Conservation (phyloP, 2,888 invertebrate species). For the Netelia virgata region DNA sequence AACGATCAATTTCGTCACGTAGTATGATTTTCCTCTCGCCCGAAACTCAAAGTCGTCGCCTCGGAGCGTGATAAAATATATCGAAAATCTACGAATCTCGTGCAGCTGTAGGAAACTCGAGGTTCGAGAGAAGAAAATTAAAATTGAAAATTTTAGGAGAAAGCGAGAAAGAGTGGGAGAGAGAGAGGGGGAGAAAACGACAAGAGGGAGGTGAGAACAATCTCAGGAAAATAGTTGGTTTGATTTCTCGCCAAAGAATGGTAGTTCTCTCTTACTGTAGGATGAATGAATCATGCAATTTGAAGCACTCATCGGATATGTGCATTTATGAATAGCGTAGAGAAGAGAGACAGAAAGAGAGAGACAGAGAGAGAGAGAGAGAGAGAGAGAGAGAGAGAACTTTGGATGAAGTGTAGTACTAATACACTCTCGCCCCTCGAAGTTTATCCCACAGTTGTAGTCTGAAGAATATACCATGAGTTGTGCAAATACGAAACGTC, state of each 20-base stretch:
- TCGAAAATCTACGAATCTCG: constrained; percentile 12
- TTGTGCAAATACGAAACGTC: constrained; percentile 1
- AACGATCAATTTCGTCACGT: constrained; percentile 8
- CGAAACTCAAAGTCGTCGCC: not conserved
- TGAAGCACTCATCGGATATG: constrained; percentile 31
- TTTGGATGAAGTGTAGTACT: constrained; percentile 1
- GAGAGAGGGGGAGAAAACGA: not conserved
- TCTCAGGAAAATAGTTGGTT: not conserved
- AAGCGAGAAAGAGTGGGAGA: not conserved
- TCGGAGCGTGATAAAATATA: not conserved
- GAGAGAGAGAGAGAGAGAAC: constrained; percentile 5
- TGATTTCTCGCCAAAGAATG: not conserved
- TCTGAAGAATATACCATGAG: constrained; percentile 20
- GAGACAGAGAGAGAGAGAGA: not conserved
- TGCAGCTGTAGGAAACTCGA: not conserved
- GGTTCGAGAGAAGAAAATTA: not conserved
- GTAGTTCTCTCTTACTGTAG: constrained; percentile 1
- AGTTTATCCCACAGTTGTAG: constrained; percentile 8
- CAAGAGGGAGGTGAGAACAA: not conserved
- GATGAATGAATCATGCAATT: constrained; percentile 42
- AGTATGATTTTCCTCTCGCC: not conserved
- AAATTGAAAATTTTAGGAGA: constrained; percentile 7
- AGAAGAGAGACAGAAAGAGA: not conserved
- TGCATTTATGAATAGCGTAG: constrained; percentile 41
- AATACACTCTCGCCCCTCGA: constrained; percentile 1